Conservation (phyloP, 2,888 invertebrate species). For the Oligia fasciuncula region DNA sequence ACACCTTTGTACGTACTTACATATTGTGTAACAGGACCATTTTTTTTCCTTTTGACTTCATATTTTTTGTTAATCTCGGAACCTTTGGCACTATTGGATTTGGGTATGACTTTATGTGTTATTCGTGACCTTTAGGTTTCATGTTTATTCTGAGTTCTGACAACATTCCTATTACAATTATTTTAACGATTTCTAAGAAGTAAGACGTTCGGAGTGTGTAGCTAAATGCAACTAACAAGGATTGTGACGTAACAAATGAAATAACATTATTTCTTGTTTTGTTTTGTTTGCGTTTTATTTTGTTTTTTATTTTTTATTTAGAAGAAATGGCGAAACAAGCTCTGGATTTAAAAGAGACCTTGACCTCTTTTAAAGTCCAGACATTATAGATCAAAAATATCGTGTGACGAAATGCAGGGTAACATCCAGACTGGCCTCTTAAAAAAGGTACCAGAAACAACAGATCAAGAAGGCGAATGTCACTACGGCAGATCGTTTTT, state of each 20-base stretch:
- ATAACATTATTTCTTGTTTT: not conserved
- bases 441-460: not conserved
- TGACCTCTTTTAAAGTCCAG: not conserved
- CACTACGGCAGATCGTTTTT: not conserved
- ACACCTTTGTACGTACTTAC: slow-evolving; percentile 53
- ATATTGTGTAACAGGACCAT: slow-evolving; percentile 15
- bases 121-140: not conserved
- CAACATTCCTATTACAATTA: not conserved
- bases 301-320: too few relatives aligned
- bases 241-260: not conserved
- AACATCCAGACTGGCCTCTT: not conserved
- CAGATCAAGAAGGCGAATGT: not conserved
- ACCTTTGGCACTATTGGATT: slow-evolving; percentile 17
- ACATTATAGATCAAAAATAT: not conserved
- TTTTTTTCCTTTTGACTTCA: slow-evolving; percentile 20
- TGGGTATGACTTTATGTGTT: slow-evolving; percentile 8
- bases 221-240: not conserved
- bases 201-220: too few relatives aligned
- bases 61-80: slow-evolving; percentile 33
- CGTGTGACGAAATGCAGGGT: not conserved
- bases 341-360: not conserved
- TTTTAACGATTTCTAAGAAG: not conserved
- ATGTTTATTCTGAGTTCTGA: not conserved
- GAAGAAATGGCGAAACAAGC: not conserved
- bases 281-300: too few relatives aligned